Evolutionary conservation across 2,113 vertebrate genomes (phyloP), one percentile per base, ranked within the genome.

Genomic region (Sinocyclocheilus anshuiensis): DNA sequence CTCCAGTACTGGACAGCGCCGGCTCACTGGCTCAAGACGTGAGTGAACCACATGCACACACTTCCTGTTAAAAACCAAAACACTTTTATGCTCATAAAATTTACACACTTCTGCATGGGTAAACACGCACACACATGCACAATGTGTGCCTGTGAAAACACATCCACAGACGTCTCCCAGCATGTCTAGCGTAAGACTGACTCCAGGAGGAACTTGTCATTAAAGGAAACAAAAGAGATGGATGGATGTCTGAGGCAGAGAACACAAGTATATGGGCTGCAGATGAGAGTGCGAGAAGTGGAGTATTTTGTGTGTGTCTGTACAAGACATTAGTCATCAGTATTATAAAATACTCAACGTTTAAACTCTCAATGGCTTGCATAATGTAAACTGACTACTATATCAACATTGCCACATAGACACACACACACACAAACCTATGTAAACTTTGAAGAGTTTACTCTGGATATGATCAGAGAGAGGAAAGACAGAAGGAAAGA

Each of bases 11-110:
- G 83, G 94, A 96, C 6, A 92, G 90, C 0, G 95, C 97, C 4
- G 95, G 93, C 63, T 90, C 94, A 88, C 92, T 99, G 92, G 96
- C 96, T 57, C 89, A 91, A 89, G 94, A 97, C n/a, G 97, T 99
- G 95, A 98, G 97, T 86, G 67, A 33, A 22, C 72, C 61, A 81
- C 42, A 84, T 26, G 48, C 79, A 67, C 69, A 71, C 77, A 71
- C 67, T 26, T 10, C 42, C 63, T 81, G 22, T 57, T 65, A 77
- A 33, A 77, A 75, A 22, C 16, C 29, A 26, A 77, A 45, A 74
- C 69, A 55, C 18, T 33, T 29, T 63, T 22, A 45, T 29, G 77
- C 67, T 72, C 18, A n/a, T 72, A 72, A 72, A 83, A 55, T 36
- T 33, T 61, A 69, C 71, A n/a, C 85, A 92, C 86, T 83, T 83